A percentile compares a stretch with the other conserved stretches of the same genome.
phyloP scores from a whole-genome alignment of 2,113 vertebrate species.

The Zingel zingel region DNA sequence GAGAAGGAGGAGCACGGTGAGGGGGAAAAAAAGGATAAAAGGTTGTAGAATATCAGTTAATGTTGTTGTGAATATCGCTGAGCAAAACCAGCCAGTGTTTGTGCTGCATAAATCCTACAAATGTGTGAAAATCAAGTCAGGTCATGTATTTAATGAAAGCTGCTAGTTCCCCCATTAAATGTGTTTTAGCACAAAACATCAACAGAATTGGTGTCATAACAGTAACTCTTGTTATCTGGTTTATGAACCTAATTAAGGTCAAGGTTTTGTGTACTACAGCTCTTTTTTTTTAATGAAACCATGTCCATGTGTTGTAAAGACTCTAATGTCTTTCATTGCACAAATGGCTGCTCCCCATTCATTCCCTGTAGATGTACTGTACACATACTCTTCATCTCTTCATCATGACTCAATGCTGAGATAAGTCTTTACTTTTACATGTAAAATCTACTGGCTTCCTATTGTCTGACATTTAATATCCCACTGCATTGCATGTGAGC shows the following conservation, averaged over 20 bases:
- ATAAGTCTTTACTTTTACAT: not conserved
- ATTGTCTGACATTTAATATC: slow-evolving; percentile 26
- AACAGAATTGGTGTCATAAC: slow-evolving; percentile 49
- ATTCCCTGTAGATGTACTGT: slow-evolving; percentile 14
- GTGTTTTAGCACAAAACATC: slow-evolving; percentile 52
- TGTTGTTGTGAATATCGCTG: slow-evolving; percentile 11
- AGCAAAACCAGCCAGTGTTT: slow-evolving; percentile 17
- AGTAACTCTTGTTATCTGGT: slow-evolving; percentile 39
- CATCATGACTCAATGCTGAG: not conserved
- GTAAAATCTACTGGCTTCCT: not conserved
- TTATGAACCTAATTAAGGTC: slow-evolving; percentile 35
- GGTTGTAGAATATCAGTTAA: not conserved
- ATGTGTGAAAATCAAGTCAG: slow-evolving; percentile 59
- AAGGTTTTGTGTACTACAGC: slow-evolving; percentile 10
- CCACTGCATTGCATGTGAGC: slow-evolving; percentile 9
- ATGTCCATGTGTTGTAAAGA: slow-evolving; percentile 3
- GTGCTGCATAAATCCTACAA: slow-evolving; percentile 46
- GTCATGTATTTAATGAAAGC: slow-evolving; percentile 54
- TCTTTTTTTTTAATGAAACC: slow-evolving; percentile 19
- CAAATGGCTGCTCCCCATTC: slow-evolving; percentile 2
- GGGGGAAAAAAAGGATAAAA: not conserved
- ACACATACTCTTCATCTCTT: not conserved
- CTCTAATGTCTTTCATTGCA: slow-evolving; percentile 1
- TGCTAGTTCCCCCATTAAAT: slow-evolving; percentile 43
- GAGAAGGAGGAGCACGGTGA: not conserved